Evolutionary conservation across 2,888 invertebrate genomes (phyloP), one percentile per base, ranked within the genome.

Genomic region (Drosophila acutilabella): DNA sequence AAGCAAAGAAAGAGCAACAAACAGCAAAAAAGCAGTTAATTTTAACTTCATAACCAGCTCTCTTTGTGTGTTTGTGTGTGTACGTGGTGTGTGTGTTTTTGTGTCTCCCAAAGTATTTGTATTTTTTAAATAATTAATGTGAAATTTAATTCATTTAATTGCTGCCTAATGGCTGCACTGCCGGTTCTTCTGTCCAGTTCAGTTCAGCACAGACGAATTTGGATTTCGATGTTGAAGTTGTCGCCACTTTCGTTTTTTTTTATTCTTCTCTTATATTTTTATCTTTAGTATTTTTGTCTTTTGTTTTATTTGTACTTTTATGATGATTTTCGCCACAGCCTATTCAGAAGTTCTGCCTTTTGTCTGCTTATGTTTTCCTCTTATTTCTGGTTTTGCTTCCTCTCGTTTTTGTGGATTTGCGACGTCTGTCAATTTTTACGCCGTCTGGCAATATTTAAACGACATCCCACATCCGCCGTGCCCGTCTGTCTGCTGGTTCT

Each of bases 381-480:
- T 61, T 30, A 47, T 57, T 40, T 50, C 20, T 42, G n/a, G 26
- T 20, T 54, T 53, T 64, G 40, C 48, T 56, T 36, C 36, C 11
- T 36, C 8, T 16, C 4, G 30, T 59, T 75, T 81, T 75, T 66
- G 82, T 45, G 45, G 64, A 50, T 82, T 66, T 52, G 74, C 71
- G 81, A 71, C 74, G 82, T 83, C 78, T 83, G 86, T 85, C 86
- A 86, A 86, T 80, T 82, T 86, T 80, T 73, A 86, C 79, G 86
- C 83, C 74, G 83, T 86, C 83, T 83, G 86, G 72, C 69, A 68
- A 78, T 79, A 81, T 81, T 83, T 81, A 83, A 86, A 83, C 86
- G 83, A 83, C 83, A 83, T 82, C 54, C 70, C 83, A 82, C 86
- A 86, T 82, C 82, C 82, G 86, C 76, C 61, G 51, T 81, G 80